A percentile compares a stretch with the other conserved stretches of the same genome.
Evolutionary conservation across 2,888 invertebrate species (phyloP).

Genomic region (Leucophenga montana): DNA sequence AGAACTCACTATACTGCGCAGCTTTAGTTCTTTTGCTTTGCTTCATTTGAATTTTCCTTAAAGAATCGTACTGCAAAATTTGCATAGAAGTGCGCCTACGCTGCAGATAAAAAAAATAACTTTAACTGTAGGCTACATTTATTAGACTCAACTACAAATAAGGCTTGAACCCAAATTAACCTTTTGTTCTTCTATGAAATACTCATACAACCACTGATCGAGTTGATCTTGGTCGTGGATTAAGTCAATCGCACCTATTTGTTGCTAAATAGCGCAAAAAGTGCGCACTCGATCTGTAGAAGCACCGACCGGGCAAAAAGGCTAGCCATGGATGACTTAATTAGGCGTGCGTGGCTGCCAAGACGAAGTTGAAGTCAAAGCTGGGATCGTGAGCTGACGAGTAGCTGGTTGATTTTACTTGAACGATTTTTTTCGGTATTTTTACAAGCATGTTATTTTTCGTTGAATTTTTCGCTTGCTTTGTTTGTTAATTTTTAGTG

Average conservation of each 20-base stretch:
- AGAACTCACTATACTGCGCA: too few species aligned
- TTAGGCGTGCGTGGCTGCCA: conserved; percentile 44
- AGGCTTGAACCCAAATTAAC: conserved; percentile 48
- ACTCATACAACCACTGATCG: too few species aligned
- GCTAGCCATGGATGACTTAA: conserved; percentile 60
- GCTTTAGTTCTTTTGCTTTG: too few species aligned
- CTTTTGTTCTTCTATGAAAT: not conserved
- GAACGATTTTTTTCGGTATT: conserved; percentile 11
- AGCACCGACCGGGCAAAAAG: conserved; percentile 53
- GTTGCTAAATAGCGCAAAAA: conserved; percentile 49
- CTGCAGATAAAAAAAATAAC: conserved; percentile 31
- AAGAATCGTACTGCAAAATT: not conserved
- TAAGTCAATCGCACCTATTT: conserved; percentile 66
- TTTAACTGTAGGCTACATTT: conserved; percentile 35
- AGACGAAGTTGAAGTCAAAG: not conserved
- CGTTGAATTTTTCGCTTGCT: conserved; percentile 13
- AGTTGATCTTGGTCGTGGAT: conserved; percentile 46
- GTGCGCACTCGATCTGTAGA: conserved; percentile 24
- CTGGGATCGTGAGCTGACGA: conserved; percentile 1
- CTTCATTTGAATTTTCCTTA: too few species aligned
- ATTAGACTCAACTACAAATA: conserved; percentile 65
- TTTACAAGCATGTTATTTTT: conserved; percentile 13
- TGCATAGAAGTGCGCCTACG: conserved; percentile 24
- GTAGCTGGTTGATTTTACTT: not conserved
- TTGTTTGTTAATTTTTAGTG: conserved; percentile 48